Evolutionary conservation across 2,113 vertebrate genomes (phyloP).

Genomic region (Antechinus stuartii): DNA sequence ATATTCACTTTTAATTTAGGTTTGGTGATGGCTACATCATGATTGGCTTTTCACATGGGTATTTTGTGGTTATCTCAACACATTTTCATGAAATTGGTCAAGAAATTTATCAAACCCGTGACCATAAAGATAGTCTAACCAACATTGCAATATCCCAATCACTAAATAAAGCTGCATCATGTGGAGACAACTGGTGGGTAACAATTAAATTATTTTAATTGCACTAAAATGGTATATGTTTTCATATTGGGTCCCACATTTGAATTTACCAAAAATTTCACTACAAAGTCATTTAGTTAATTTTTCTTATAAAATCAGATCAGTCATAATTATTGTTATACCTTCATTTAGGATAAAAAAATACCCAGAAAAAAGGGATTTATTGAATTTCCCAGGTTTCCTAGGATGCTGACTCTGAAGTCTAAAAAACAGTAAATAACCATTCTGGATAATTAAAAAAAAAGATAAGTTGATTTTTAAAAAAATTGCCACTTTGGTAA

Average conservation of each 20-base stretch:
- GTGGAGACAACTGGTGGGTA: slow-evolving; percentile 91
- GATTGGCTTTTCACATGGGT: slow-evolving; percentile 94
- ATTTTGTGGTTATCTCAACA: slow-evolving; percentile 93
- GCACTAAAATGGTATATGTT: background rate
- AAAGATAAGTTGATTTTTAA: background rate
- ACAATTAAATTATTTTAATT: background rate
- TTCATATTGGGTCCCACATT: background rate
- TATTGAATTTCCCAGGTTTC: background rate
- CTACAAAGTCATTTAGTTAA: background rate
- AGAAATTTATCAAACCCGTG: slow-evolving; percentile 91
- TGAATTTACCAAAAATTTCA: slow-evolving; percentile 16
- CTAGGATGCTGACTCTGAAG: background rate
- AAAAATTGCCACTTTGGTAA: background rate
- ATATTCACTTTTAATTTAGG: slow-evolving; percentile 80
- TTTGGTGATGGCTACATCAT: slow-evolving; percentile 95
- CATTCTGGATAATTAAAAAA: background rate
- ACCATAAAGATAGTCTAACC: slow-evolving; percentile 92
- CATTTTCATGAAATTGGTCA: slow-evolving; percentile 93
- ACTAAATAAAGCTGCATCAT: slow-evolving; percentile 92
- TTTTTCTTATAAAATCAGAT: slow-evolving; percentile 10
- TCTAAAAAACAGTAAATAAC: background rate
- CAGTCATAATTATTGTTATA: background rate
- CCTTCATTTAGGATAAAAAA: background rate
- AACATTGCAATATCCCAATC: slow-evolving; percentile 91
- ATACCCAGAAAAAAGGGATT: background rate